These are phyloP conservation scores for Aromia moschata DNA, from an alignment of 2,888 invertebrate species.

Conservation along the genomic window DNA sequence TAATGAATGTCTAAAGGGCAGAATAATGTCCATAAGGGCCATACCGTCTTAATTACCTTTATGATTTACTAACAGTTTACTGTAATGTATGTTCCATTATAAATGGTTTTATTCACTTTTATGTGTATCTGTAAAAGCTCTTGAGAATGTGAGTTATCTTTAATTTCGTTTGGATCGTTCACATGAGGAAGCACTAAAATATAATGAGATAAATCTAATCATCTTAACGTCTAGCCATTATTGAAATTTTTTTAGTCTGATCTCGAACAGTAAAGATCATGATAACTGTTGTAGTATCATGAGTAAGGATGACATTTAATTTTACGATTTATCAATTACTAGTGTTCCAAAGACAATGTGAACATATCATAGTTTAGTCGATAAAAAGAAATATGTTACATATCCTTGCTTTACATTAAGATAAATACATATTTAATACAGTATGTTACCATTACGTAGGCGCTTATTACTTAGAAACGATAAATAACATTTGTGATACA, in stretches of 20 bases:
- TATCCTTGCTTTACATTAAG: constrained; percentile 29
- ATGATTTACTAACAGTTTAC: no score
- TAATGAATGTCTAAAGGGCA: no score
- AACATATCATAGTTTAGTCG: constrained; percentile 47
- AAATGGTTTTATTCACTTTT: no score
- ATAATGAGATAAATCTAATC: constrained; percentile 4
- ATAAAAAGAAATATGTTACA: constrained; percentile 35
- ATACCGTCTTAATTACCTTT: no score
- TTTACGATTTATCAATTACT: constrained; percentile 19
- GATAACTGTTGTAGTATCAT: no score
- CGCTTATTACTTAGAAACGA: constrained; percentile 22
- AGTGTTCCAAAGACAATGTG: constrained; percentile 42
- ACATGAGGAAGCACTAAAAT: neutral
- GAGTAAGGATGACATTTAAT: constrained; percentile 1
- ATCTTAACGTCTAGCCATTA: constrained; percentile 1
- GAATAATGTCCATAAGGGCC: no score
- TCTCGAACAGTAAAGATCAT: neutral
- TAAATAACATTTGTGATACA: constrained; percentile 6
- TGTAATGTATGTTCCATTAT: no score
- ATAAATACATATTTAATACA: constrained; percentile 4
- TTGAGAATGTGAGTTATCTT: no score
- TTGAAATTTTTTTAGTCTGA: neutral
- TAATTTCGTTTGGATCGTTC: constrained; percentile 6
- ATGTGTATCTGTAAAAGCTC: no score
- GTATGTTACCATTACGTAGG: constrained; percentile 18